These are phyloP conservation scores for Barypeithes pellucidus DNA, from an alignment of 2,888 invertebrate species.

Conservation along the genomic window DNA sequence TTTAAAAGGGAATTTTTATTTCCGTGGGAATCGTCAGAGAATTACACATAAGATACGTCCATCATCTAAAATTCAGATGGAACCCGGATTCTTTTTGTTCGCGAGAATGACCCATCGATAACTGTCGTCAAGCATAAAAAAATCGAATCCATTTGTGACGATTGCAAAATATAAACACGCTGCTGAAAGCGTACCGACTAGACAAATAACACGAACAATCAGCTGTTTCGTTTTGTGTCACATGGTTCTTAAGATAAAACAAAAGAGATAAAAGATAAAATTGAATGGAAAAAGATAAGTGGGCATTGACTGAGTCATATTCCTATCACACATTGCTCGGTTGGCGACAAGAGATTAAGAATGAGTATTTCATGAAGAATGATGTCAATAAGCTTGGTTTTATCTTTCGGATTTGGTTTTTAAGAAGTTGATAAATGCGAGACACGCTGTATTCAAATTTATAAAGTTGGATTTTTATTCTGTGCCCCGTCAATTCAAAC, in stretches of 20 bases:
- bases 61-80: too few species aligned
- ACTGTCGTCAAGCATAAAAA: conserved; percentile 8
- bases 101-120: too few species aligned
- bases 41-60: not conserved
- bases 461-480: too few species aligned
- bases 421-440: too few species aligned
- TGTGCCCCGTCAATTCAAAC: too few species aligned
- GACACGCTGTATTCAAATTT: too few species aligned
- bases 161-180: conserved; percentile 2
- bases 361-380: too few species aligned
- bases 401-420: too few species aligned
- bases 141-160: not conserved
- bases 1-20: too few species aligned
- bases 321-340: not conserved
- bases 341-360: not conserved
- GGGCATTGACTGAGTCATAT: not conserved
- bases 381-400: too few species aligned
- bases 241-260: not conserved
- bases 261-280: not conserved
- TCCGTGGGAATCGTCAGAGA: too few species aligned
- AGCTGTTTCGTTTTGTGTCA: conserved; percentile 1
- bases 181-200: not conserved
- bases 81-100: too few species aligned
- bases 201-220: conserved; percentile 6
- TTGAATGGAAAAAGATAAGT: not conserved